Evolutionary conservation across 2,888 invertebrate species (phyloP).

Genomic region (Polyploca ridens): DNA sequence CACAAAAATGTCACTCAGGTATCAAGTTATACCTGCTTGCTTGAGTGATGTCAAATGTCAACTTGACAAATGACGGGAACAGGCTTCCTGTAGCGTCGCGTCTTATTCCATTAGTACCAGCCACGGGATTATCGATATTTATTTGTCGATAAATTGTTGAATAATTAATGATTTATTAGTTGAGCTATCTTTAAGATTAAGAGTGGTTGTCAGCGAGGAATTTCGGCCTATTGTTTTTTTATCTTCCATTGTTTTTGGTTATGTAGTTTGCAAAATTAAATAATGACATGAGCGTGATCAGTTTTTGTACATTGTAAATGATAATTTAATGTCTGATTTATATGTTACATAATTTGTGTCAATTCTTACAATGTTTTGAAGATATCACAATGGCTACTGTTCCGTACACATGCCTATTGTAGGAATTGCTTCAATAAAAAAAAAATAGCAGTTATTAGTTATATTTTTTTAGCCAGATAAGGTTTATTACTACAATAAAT

Average conservation of each 20-base stretch:
- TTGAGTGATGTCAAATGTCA: constrained; percentile 82
- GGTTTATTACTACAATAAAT: not conserved
- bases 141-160: constrained; percentile 53
- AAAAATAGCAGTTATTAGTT: not conserved
- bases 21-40: constrained; percentile 47
- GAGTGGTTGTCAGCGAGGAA: constrained; percentile 41
- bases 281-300: not conserved
- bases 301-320: not conserved
- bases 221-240: constrained; percentile 28
- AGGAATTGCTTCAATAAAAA: not conserved
- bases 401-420: not conserved
- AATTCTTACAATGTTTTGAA: not conserved
- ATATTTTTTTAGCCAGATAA: too few relatives aligned
- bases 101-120: constrained; percentile 63
- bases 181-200: constrained; percentile 43
- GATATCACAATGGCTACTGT: constrained; percentile 4
- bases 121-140: constrained; percentile 55
- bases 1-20: constrained; percentile 45
- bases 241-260: constrained; percentile 19
- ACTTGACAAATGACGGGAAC: constrained; percentile 74
- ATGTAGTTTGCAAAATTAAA: not conserved
- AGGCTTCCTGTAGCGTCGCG: constrained; percentile 76
- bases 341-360: constrained; percentile 1
- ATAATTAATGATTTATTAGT: constrained; percentile 62
- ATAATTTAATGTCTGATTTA: not conserved